phyloP scores from a whole-genome alignment of 2,113 vertebrate species.

The Phrynosoma blainvillii region DNA sequence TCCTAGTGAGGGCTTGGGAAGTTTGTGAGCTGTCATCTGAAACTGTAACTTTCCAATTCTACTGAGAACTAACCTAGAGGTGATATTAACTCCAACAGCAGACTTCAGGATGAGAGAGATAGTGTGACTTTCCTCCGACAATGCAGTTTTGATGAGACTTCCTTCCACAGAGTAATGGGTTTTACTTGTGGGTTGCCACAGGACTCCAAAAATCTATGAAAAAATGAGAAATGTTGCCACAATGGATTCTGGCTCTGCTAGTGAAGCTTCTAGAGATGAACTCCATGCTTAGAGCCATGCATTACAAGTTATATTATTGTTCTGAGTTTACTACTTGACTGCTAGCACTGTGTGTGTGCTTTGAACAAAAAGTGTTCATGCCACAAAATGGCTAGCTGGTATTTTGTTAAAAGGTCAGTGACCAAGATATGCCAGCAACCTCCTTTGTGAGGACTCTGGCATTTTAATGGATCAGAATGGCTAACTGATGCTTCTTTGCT shows the following conservation, averaged over 20 bases:
- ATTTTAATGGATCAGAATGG: not conserved
- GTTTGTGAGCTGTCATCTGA: not conserved
- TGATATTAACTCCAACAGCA: conserved; percentile 45
- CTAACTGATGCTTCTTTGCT: not conserved
- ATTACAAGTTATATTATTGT: not conserved
- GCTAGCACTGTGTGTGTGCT: not conserved
- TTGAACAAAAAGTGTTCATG: not conserved
- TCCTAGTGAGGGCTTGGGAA: too few relatives aligned
- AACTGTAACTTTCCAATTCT: too few relatives aligned
- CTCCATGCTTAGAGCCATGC: too few relatives aligned
- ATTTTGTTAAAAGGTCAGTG: not conserved
- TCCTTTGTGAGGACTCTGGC: not conserved
- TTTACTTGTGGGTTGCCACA: conserved; percentile 67
- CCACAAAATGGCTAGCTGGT: not conserved
- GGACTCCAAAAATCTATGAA: conserved; percentile 63
- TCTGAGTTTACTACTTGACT: too few relatives aligned
- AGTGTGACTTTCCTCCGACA: conserved; percentile 64
- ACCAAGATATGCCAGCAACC: not conserved
- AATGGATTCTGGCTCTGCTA: not conserved
- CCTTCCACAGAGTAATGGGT: conserved; percentile 51
- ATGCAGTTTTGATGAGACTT: conserved; percentile 48
- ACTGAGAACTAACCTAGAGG: conserved; percentile 48
- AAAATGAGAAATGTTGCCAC: not conserved
- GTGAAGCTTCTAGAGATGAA: not conserved
- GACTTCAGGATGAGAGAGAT: conserved; percentile 63